Percentiles rank a stretch among this genome's conserved stretches.
Conservation (phyloP, 1,140 invertebrate species). For the Orchestia grillus region DNA sequence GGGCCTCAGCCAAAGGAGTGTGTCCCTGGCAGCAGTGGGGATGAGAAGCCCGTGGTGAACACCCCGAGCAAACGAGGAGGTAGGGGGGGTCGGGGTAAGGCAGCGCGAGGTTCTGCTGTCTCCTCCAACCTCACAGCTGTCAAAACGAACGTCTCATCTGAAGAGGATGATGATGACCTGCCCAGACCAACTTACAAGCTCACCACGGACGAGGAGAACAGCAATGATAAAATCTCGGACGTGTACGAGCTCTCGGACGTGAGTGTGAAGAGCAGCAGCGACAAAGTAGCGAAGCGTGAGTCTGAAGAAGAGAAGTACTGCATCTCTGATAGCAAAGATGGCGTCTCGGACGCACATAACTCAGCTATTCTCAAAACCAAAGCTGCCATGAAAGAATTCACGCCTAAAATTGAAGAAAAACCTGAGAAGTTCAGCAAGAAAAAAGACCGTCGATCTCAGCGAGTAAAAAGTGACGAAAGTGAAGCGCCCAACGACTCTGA, state of each 20-base stretch:
- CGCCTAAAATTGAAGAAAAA: constrained; percentile 76
- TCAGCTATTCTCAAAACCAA: constrained; percentile 67
- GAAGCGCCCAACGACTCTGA: constrained; percentile 50
- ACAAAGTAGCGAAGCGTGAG: not conserved
- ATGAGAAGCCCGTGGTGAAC: constrained; percentile 54
- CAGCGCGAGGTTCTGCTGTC: constrained; percentile 60
- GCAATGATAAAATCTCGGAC: constrained; percentile 71
- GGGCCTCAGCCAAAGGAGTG: constrained; percentile 60
- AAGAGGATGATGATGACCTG: constrained; percentile 64
- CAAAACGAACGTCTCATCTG: constrained; percentile 59
- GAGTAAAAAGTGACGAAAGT: constrained; percentile 49
- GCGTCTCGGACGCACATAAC: constrained; percentile 60
- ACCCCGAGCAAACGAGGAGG: constrained; percentile 68
- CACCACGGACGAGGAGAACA: constrained; percentile 68
- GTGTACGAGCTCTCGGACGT: constrained; percentile 63
- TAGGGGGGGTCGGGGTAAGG: constrained; percentile 71
- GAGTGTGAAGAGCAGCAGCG: constrained; percentile 23
- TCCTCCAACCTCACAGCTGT: constrained; percentile 17
- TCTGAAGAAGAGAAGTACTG: constrained; percentile 48
- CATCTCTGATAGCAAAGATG: constrained; percentile 67
- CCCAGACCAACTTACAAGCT: constrained; percentile 65
- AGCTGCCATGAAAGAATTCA: constrained; percentile 73
- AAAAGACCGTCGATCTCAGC: constrained; percentile 58
- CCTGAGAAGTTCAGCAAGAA: constrained; percentile 64
- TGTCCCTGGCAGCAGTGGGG: constrained; percentile 66